Conservation (phyloP, 2,113 vertebrate species). For the Hoplias malabaricus region DNA sequence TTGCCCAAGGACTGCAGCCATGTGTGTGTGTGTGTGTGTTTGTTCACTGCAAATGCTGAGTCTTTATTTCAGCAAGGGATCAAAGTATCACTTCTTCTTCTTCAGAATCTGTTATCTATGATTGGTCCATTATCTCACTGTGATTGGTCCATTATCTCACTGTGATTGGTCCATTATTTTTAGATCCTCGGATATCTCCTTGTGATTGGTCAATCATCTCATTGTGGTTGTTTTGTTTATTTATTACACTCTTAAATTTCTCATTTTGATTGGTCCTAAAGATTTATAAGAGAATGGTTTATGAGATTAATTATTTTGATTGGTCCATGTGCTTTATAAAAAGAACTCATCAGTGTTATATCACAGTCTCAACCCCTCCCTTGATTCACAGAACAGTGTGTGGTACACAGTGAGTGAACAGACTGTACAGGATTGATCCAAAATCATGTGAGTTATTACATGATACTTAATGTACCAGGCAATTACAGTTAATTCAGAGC, state of each 20-base stretch:
- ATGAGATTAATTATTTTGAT: too few relatives aligned
- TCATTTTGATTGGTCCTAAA: too few relatives aligned
- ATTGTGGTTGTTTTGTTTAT: too few relatives aligned
- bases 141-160: too few relatives aligned
- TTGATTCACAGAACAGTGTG: neutral
- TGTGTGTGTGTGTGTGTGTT: too few relatives aligned
- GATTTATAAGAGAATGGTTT: too few relatives aligned
- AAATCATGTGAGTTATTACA: neutral
- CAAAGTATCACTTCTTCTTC: too few relatives aligned
- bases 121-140: too few relatives aligned
- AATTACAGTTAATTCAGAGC: neutral
- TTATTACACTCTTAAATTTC: too few relatives aligned
- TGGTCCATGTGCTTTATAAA: neutral
- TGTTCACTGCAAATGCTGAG: too few relatives aligned
- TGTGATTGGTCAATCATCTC: neutral
- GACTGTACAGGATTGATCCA: neutral
- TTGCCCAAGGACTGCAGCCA: too few relatives aligned
- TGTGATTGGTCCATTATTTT: neutral
- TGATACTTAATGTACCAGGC: neutral
- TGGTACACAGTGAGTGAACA: neutral
- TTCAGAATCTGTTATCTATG: neutral
- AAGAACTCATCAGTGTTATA: neutral
- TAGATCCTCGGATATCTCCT: neutral
- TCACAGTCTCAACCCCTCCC: neutral
- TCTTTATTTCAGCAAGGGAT: too few relatives aligned